Evolutionary conservation across 35 echinoderm and acorn worm species (phyloP), one percentile per base, ranked within the genome.

Genomic region (Ophiothrix spiculata): DNA sequence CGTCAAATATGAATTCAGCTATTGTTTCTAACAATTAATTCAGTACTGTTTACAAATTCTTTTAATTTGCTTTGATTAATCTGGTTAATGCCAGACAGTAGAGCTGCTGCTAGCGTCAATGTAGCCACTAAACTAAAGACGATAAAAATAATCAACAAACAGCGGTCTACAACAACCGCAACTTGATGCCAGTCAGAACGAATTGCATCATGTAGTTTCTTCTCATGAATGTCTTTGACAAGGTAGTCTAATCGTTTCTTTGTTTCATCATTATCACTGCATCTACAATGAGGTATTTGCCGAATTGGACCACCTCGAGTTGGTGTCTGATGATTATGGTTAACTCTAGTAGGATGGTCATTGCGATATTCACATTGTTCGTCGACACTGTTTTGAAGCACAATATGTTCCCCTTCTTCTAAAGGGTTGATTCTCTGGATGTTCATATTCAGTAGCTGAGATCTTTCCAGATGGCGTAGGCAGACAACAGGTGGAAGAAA

Each of bases 321-420:
- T 25, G 60, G 60, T 28, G 23, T 69, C 29, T 69, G 60, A 69
- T 69, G 60, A 25, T 69, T 69, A 49, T 49, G 42, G 42, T 6
- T 49, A 15, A 69, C 60, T 69, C 60, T 69, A 19, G 42, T 10
- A 25, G 60, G 17, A 69, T 69, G 60, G 3, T 69, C 60, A 69
- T 69, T 69, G 3, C 60, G 4, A 69, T 69, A 69, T 69, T 69
- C 60, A 69, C 60, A 69, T 69, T 69, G 60, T 69, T 69, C 60
- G 17, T 69, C 60, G 25, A 25, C 60, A 69, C 25, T 25, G 29
- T 69, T 69, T 10, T 69, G 60, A 4, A 69, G 29, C 2, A 69
- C 60, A 25, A 69, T 69, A 28, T 69, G 60, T 69, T 69, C 60
- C 10, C 60, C 60, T 69, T 69, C 60, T 69, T 69, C 60, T 15